Percentiles rank a stretch among this genome's conserved stretches.
Conservation (phyloP, 2,113 vertebrate species). For the Amia ocellicauda region DNA sequence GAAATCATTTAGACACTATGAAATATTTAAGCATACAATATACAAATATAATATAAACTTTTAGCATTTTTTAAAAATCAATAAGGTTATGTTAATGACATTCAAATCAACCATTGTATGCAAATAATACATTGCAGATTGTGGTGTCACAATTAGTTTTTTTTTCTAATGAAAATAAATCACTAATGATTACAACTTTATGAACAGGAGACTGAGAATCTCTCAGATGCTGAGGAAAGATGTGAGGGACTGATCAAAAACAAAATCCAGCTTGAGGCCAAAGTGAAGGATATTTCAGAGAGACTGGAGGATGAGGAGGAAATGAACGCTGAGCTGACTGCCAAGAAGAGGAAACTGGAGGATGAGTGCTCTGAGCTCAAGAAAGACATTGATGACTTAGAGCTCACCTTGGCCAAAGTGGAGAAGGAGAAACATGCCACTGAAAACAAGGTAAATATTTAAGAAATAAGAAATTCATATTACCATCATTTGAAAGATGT, state of each 20-base stretch:
- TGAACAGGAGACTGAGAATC: conserved; percentile 68
- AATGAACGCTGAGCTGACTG: conserved; percentile 66
- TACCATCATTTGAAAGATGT: too few relatives aligned
- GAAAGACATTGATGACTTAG: conserved; percentile 72
- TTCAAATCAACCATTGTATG: too few relatives aligned
- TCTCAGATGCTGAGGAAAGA: conserved; percentile 75
- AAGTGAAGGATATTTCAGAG: conserved; percentile 68
- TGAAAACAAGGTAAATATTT: conserved; percentile 69
- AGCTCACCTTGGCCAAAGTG: conserved; percentile 66
- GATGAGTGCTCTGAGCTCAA: conserved; percentile 74
- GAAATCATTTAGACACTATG: too few relatives aligned
- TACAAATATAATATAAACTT: too few relatives aligned
- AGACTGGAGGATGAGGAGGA: conserved; percentile 70
- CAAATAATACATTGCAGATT: background rate
- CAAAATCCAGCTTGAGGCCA: conserved; percentile 74
- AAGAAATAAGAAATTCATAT: too few relatives aligned
- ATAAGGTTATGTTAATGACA: too few relatives aligned
- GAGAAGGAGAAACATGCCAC: conserved; percentile 73
- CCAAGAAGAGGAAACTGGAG: conserved; percentile 69
- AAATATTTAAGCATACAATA: too few relatives aligned
- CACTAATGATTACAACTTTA: too few relatives aligned
- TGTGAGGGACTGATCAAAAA: conserved; percentile 75
- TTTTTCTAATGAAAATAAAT: too few relatives aligned
- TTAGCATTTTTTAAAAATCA: conserved; percentile 28
- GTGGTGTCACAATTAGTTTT: too few relatives aligned